Base-by-base conservation (phyloP, 2,888 invertebrate genomes). In the Muscina levida region DNA sequence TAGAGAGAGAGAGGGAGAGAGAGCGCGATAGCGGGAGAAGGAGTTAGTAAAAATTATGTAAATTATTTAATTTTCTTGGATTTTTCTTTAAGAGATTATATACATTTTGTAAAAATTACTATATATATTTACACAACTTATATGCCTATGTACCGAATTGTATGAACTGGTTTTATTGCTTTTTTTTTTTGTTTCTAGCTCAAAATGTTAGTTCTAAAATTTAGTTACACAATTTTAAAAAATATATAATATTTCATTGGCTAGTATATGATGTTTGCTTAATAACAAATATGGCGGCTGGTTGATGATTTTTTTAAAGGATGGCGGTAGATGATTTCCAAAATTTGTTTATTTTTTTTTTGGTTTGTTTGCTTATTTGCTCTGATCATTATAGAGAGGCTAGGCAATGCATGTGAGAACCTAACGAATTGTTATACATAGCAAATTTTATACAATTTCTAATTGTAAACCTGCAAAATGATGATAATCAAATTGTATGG, bases 101-200 rank as follows among this genome's bases (percentile, higher is more conserved):
- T 82, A 82, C 82, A 79, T 76, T 72, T 82, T 80, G 56, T 66
- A 65, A 42, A 57, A 56, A 76, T 46, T 72, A 48, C 68, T 82
- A 79, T 74, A 68, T 77, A 76, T 31, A 85, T 85, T 82, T 85
- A 85, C 85, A 85, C 85, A 85, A 78, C 79, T 81, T 81, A 81
- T 8, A 44, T 59, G 51, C 26, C 77, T 81, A 80, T 19, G 67
- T 77, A 81, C 80, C 80, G 73, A 73, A 72, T 79, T 79, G 31
- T 72, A 26, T 71, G 70, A 62, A 48, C 65, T 53, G 37, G 51
- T 72, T 62, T 39, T 65, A 67, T 68, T 56, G 44, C 37, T 24
- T 67, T 22, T 8, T 11, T 78, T n/a, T 17, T 17, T 53, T 57
- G 39, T n/a, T n/a, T n/a, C n/a, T n/a, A n/a, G n/a, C n/a, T n/a